Evolutionary conservation across 2,888 invertebrate genomes (phyloP), one percentile per base, ranked within the genome.

Genomic region (Cheilosia urbana): DNA sequence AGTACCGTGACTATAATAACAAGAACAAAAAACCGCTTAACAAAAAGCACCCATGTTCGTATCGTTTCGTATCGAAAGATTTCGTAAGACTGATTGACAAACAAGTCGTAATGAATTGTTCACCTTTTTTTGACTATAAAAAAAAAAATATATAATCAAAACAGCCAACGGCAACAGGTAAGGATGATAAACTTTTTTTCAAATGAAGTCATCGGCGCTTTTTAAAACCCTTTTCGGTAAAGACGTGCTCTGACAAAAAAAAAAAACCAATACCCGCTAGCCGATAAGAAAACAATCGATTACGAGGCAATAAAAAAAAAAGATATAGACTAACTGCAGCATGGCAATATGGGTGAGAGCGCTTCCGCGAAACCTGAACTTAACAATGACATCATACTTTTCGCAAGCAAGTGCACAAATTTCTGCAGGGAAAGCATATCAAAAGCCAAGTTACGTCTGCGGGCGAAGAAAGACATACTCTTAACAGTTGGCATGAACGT

Each of bases 51-150:
- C 58, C 78, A 77, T 72, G 45, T 65, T 83, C 72, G 76, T 81
- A 69, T 82, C 72, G 76, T 81, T 63, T 83, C 73, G 68, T 72
- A 47, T 62, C 58, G 47, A 72, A 72, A 47, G 62, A 45, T 68
- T 63, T 83, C 73, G 78, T 78, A 73, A 78, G 78, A 78, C 83
- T 83, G 78, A 83, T 66, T 72, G 45, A 40, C 37, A 21, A 81
- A 73, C 19, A 62, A 76, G 55, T 60, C 53, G 55, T 65, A 49
- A 58, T 30, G 58, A 51, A 24, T 76, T 58, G 40, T 69, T 42
- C 27, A 37, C 37, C 3, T 13, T 34, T 34, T 34, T 34, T 34
- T 34, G 34, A 11, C 34, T 34, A 34, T 3, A 17, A 37, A 13
- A 49, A 58, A 0, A 42, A 21, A 45, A 49, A 53, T 19, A 17